Percentiles rank a stretch among this genome's conserved stretches.
phyloP scores from a whole-genome alignment of 2,888 invertebrate species.

The Meiosimyza platycephala region DNA sequence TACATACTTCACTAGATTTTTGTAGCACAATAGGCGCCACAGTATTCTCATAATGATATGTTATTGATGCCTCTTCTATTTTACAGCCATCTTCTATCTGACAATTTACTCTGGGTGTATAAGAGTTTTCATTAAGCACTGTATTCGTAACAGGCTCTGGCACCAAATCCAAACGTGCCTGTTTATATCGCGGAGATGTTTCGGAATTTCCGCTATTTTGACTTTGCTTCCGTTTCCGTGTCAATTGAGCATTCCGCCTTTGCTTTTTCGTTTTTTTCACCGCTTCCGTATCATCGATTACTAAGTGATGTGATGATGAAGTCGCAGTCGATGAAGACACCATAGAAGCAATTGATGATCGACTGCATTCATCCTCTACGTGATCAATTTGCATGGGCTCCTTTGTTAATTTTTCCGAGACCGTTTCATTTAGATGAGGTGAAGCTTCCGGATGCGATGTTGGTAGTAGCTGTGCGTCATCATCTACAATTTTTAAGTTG shows the following conservation, averaged over 20 bases:
- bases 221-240: conserved; percentile 51
- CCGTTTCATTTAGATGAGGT: background rate
- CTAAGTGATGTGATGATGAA: conserved; percentile 62
- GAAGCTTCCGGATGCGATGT: background rate
- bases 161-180: conserved; percentile 43
- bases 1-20: background rate
- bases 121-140: too few relatives aligned
- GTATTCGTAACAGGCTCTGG: background rate
- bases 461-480: background rate
- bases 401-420: background rate
- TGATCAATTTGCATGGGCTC: conserved; percentile 3
- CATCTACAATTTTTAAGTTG: conserved; percentile 27
- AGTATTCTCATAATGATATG: background rate
- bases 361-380: conserved; percentile 44
- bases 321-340: conserved; percentile 51
- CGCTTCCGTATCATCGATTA: conserved; percentile 57
- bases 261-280: conserved; percentile 2
- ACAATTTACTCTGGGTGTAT: too few relatives aligned
- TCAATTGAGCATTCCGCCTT: background rate
- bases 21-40: background rate
- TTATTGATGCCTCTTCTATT: too few relatives aligned
- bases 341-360: conserved; percentile 42
- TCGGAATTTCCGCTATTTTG: conserved; percentile 41
- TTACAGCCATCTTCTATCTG: too few relatives aligned
- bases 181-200: conserved; percentile 44